Evolutionary conservation across 2,888 invertebrate species (phyloP), one percentile per base, ranked within the genome.

Genomic region (Morpho helenor): DNA sequence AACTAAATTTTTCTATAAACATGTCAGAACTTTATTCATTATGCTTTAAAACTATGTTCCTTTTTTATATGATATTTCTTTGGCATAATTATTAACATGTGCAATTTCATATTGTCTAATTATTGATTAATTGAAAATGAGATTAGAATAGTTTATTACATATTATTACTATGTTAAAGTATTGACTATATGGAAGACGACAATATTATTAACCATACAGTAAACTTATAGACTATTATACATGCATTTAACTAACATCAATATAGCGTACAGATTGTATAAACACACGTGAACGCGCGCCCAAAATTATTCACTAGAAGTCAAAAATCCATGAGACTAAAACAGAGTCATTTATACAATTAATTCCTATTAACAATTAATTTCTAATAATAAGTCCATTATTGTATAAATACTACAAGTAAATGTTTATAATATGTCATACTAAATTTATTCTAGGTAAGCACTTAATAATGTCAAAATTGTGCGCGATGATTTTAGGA

Each of bases 231-330:
- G 39, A 42, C 45, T 52, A 39, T 16, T 8, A 53, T 39, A 56
- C 52, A 53, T 56, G 22, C 47, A 55, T 45, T 51, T 47, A 31
- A 56, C 39, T 55, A 56, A 49, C 52, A 42, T 52, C 79, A 78
- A 74, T 76, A 80, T 79, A 82, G 76, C 78, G 76, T 80, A 83
- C 31, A 31, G 31, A 31, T 73, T 78, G 74, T 74, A 69, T 75
- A 77, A 86, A 84, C 74, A 77, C 82, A 90, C 87, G 77, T 88
- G 87, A 89, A 90, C 89, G 84, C 82, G 84, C 80, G 78, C 76
- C 75, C 79, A 78, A 79, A 75, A 79, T 76, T 77, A 80, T 76
- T 78, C 5, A 31, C 31, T 45, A 22, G 74, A 76, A 78, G 75
- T 72, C 53, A 58, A 68, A 67, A 64, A 61, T 59, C 59, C 51